These are phyloP conservation scores for Willowsia nigromaculata DNA, from an alignment of 2,888 invertebrate genomes.

Conservation along the genomic window DNA sequence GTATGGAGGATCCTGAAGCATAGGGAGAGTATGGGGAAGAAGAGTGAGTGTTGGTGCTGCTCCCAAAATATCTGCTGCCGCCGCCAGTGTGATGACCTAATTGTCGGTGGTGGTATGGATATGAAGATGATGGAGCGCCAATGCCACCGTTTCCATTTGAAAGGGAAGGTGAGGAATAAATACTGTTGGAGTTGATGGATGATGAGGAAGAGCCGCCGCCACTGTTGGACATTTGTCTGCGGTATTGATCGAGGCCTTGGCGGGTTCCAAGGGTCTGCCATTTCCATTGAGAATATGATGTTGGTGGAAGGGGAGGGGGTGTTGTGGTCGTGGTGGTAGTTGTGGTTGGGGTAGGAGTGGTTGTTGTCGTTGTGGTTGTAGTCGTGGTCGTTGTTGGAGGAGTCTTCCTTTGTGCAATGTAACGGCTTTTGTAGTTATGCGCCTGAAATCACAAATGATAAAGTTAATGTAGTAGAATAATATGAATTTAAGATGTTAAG, in stretches of 20 bases:
- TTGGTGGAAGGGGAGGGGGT: conserved; percentile 70
- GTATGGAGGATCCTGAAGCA: not conserved
- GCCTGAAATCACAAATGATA: conserved; percentile 64
- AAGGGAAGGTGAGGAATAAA: not conserved
- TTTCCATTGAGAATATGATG: conserved; percentile 78
- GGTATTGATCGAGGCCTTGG: conserved; percentile 77
- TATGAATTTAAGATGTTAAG: too few species aligned
- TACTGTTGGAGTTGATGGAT: conserved; percentile 29
- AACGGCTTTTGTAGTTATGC: conserved; percentile 73
- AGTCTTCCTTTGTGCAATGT: conserved; percentile 69
- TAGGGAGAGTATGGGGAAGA: not conserved
- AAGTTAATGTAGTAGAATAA: not conserved
- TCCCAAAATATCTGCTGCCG: conserved; percentile 30
- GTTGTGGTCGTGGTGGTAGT: conserved; percentile 72
- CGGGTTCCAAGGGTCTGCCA: conserved; percentile 78
- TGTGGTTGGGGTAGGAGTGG: conserved; percentile 72
- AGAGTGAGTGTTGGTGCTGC: conserved; percentile 24
- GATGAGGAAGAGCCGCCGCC: not conserved
- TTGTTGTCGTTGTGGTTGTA: conserved; percentile 64
- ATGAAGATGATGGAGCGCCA: not conserved
- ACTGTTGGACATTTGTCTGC: conserved; percentile 59
- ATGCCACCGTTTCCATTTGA: conserved; percentile 33
- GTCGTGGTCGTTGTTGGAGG: conserved; percentile 71
- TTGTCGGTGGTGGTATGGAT: conserved; percentile 51
- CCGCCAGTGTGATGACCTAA: not conserved